Evolutionary conservation across 2,113 vertebrate species (phyloP).

Genomic region (Pagrus major): DNA sequence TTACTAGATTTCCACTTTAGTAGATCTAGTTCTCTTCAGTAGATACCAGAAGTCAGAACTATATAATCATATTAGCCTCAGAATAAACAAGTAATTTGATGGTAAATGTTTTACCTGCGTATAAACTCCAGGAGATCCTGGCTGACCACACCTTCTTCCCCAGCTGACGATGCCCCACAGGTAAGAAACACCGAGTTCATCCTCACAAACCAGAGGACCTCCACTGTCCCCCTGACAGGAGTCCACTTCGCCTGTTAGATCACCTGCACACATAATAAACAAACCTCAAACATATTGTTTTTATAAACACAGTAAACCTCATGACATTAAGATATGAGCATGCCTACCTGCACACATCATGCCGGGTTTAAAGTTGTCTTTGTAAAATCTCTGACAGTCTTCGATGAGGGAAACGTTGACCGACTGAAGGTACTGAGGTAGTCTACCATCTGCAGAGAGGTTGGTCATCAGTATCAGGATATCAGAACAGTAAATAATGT

Average conservation of each 20-base stretch:
- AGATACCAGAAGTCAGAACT: too few species aligned
- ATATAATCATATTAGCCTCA: too few species aligned
- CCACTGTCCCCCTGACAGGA: conserved; percentile 96
- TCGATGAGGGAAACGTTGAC: conserved; percentile 89
- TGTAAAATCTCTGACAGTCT: conserved; percentile 87
- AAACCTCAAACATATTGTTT: background rate
- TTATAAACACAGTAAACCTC: background rate
- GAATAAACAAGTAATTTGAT: too few species aligned
- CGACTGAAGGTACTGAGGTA: conserved; percentile 85
- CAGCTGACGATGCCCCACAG: conserved; percentile 97
- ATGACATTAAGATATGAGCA: too few species aligned
- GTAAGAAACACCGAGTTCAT: conserved; percentile 87
- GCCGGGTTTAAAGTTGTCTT: conserved; percentile 83
- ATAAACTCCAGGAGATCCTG: conserved; percentile 91
- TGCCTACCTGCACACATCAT: conserved; percentile 96
- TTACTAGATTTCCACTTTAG: too few species aligned
- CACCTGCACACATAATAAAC: conserved; percentile 82
- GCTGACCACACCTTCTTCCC: conserved; percentile 91
- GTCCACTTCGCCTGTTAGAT: conserved; percentile 90
- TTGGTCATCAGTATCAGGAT: too few species aligned
- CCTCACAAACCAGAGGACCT: conserved; percentile 91
- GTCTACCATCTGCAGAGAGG: conserved; percentile 77
- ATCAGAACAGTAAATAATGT: too few species aligned
- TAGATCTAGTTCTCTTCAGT: too few species aligned
- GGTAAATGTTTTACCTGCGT: conserved; percentile 77